Base-by-base conservation (phyloP, 1,140 invertebrate genomes). In the Formica selysi region DNA sequence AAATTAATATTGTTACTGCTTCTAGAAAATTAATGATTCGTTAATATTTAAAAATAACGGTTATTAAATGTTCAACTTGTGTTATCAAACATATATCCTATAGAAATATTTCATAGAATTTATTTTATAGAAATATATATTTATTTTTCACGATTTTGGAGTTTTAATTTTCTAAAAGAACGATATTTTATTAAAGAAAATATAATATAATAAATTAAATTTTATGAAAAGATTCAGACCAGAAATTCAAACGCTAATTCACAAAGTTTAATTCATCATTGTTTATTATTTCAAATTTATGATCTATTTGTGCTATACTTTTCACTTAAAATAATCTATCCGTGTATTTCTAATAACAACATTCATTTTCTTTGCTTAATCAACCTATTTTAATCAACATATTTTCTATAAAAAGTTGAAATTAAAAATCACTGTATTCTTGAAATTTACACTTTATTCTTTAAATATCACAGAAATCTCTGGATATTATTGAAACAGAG, bases 251-350 rank as follows among this genome's bases (percentile, higher is more conserved):
- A 5, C 10, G 13, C 48, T 74, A 13, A 83, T 62, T 83, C 68
- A 83, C 38, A 32, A 61, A 83, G 41, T 74, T 48, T 26, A 26
- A 54, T 5, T 36, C n/a, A 10, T 7, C 8, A 38, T 73, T 61
- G 26, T 48, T 61, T 80, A 41, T 80, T 83, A n/a, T 83, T 41
- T 74, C 36, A 73, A 62, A n/a, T 44, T 61, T 4, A 13, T 22
- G 26, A 44, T 70, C 19, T 59, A 32, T 81, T 26, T 38, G 54
- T 29, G 26, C n/a, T 83, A 29, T 3, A 22, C 5, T 74, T 62
- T 59, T 73, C 51, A 22, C 22, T 73, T 36, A 73, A 83, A 73
- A 61, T 61, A 44, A 83, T 73, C 67, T 59, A n/a, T 48, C 5
- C 36, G 26, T 81, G 10, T 61, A 61, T 73, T n/a, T 73, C 6